phyloP scores from a whole-genome alignment of 2,113 vertebrate genomes.

The Ammodramus savannarum region DNA sequence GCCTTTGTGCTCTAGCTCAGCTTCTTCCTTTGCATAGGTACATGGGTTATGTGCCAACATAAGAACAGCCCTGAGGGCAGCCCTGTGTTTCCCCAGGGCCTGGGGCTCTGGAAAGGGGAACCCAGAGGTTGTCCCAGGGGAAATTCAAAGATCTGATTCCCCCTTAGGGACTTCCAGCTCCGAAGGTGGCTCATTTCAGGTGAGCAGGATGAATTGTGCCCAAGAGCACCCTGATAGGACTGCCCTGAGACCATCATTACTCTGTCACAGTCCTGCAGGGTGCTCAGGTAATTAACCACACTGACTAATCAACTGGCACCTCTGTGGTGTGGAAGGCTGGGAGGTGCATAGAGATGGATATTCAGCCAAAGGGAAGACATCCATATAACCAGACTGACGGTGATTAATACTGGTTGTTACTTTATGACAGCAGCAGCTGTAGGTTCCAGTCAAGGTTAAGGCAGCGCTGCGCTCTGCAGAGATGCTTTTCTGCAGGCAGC shows the following conservation, averaged over 20 bases:
- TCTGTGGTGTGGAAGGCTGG: neutral
- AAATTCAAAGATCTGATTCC: neutral
- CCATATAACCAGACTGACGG: neutral
- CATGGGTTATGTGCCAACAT: rapidly evolving
- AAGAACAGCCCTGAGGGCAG: neutral
- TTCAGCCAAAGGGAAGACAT: neutral
- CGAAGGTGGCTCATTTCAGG: neutral
- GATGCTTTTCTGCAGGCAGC: neutral
- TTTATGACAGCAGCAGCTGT: neutral
- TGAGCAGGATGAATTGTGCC: neutral
- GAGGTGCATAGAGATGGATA: neutral
- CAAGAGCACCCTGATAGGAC: neutral
- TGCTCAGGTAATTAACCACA: neutral
- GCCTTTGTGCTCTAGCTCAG: neutral
- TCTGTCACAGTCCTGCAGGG: neutral
- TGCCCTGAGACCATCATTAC: neutral
- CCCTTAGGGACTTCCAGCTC: neutral
- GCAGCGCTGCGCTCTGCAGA: neutral
- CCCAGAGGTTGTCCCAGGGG: neutral
- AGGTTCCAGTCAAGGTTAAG: neutral
- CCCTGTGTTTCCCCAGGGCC: neutral
- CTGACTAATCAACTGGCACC: neutral
- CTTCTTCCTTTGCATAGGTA: neutral
- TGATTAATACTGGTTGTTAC: neutral
- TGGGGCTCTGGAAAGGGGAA: neutral